Evolutionary conservation across 2,888 invertebrate genomes (phyloP).

Genomic region (Zygogramma bicolorata): DNA sequence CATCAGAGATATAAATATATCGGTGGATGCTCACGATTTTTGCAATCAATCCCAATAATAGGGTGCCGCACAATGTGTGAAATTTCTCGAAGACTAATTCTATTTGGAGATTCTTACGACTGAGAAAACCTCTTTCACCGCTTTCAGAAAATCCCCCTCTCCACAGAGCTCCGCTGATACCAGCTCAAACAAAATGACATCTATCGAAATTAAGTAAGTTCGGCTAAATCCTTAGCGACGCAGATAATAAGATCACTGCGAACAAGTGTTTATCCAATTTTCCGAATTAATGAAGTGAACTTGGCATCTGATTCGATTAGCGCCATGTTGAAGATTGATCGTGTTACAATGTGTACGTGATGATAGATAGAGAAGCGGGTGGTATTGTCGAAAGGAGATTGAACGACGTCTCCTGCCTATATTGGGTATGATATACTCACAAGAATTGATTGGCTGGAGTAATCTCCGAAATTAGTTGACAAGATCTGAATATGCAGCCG

Average conservation of each 20-base stretch:
- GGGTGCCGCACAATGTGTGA: too few relatives aligned
- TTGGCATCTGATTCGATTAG: slow-evolving; percentile 36
- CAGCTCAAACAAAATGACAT: slow-evolving; percentile 12
- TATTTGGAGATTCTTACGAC: neutral
- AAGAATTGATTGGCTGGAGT: neutral
- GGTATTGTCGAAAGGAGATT: neutral
- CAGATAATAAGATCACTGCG: slow-evolving; percentile 30
- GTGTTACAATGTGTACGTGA: slow-evolving; percentile 28
- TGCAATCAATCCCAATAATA: too few relatives aligned
- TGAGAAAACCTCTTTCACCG: neutral
- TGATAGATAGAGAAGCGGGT: slow-evolving; percentile 6
- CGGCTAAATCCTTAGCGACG: slow-evolving; percentile 13
- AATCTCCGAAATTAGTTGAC: neutral
- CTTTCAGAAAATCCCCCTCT: neutral
- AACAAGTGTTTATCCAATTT: slow-evolving; percentile 44
- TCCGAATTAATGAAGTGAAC: slow-evolving; percentile 43
- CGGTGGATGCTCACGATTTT: too few relatives aligned
- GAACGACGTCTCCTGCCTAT: neutral
- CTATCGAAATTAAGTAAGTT: slow-evolving; percentile 1
- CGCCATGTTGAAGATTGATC: slow-evolving; percentile 31
- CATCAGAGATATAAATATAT: too few relatives aligned
- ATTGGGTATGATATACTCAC: neutral
- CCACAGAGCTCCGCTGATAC: neutral
- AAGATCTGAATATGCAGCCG: too few relatives aligned
- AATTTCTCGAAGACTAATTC: too few relatives aligned